Evolutionary conservation across 2,113 vertebrate species (phyloP).

Genomic region (Brachirus orientalis): DNA sequence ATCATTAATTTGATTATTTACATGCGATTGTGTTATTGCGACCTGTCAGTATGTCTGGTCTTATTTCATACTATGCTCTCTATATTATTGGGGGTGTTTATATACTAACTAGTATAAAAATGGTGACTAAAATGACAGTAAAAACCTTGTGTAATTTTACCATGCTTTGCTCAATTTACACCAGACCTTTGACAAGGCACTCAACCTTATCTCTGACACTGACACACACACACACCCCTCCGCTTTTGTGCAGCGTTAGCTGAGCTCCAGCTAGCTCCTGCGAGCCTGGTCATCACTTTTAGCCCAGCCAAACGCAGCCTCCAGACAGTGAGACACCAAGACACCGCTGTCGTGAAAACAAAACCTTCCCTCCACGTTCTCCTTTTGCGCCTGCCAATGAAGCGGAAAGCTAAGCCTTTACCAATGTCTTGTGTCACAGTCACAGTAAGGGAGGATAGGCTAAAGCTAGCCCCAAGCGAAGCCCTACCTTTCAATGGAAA

Average conservation of each 20-base stretch:
- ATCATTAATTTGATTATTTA: too few species aligned
- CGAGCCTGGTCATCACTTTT: conserved; percentile 41
- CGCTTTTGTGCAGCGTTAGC: conserved; percentile 54
- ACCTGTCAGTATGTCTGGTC: too few species aligned
- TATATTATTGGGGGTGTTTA: too few species aligned
- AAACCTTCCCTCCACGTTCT: not conserved
- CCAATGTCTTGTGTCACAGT: too few species aligned
- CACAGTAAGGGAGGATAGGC: conserved; percentile 14
- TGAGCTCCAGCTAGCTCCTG: conserved; percentile 38
- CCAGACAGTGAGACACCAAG: conserved; percentile 3
- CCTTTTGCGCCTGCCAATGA: not conserved
- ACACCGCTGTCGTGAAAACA: not conserved
- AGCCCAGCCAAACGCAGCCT: conserved; percentile 6
- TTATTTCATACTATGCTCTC: too few species aligned
- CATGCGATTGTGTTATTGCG: too few species aligned
- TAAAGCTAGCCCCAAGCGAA: conserved; percentile 62
- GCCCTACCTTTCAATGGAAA: conserved; percentile 62
- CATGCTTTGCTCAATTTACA: not conserved
- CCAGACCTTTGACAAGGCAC: conserved; percentile 2
- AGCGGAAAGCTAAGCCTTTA: too few species aligned
- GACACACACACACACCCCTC: conserved; percentile 1
- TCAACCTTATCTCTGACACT: not conserved
- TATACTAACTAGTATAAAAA: too few species aligned
- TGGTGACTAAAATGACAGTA: not conserved
- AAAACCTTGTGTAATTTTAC: not conserved